Evolutionary conservation across 2,888 invertebrate species (phyloP).

Genomic region (Clistopyga incitator): DNA sequence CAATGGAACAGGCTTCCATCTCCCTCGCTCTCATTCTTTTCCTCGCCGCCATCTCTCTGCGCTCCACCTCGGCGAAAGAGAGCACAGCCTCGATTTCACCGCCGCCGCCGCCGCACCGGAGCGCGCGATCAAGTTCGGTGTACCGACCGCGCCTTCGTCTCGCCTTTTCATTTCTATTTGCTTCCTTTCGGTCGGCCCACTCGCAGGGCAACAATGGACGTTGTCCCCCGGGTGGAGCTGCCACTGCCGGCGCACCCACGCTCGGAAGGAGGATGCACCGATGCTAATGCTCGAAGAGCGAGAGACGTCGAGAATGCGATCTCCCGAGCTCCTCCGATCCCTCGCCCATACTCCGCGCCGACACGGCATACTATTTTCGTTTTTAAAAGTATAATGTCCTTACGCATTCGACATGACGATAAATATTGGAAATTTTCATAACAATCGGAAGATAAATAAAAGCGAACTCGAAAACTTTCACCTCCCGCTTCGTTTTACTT

Average conservation of each 20-base stretch:
- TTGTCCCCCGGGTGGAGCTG: slow-evolving; percentile 55
- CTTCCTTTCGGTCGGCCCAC: slow-evolving; percentile 50
- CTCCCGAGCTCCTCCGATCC: background rate
- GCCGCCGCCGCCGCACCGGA: slow-evolving; percentile 39
- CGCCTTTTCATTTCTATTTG: slow-evolving; percentile 61
- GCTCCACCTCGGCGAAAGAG: slow-evolving; percentile 37
- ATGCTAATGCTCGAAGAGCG: slow-evolving; percentile 36
- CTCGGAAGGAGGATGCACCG: background rate
- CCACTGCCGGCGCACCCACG: slow-evolving; percentile 55
- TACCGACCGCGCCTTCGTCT: slow-evolving; percentile 62
- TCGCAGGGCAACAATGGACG: slow-evolving; percentile 63
- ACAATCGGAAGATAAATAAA: background rate
- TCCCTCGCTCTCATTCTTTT: slow-evolving; percentile 30
- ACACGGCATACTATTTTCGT: slow-evolving; percentile 14
- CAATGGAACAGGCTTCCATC: slow-evolving; percentile 69
- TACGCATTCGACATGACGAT: background rate
- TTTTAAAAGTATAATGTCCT: slow-evolving; percentile 14
- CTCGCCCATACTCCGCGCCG: background rate
- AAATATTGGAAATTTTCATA: slow-evolving; percentile 12
- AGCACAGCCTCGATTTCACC: slow-evolving; percentile 42
- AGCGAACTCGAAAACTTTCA: background rate
- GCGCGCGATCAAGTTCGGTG: slow-evolving; percentile 55
- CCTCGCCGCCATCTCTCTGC: slow-evolving; percentile 23
- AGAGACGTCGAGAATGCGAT: slow-evolving; percentile 17
- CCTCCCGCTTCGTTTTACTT: background rate